Evolutionary conservation across 2,113 vertebrate species (phyloP), one percentile per base, ranked within the genome.

Genomic region (Corythornis madagascariensis): DNA sequence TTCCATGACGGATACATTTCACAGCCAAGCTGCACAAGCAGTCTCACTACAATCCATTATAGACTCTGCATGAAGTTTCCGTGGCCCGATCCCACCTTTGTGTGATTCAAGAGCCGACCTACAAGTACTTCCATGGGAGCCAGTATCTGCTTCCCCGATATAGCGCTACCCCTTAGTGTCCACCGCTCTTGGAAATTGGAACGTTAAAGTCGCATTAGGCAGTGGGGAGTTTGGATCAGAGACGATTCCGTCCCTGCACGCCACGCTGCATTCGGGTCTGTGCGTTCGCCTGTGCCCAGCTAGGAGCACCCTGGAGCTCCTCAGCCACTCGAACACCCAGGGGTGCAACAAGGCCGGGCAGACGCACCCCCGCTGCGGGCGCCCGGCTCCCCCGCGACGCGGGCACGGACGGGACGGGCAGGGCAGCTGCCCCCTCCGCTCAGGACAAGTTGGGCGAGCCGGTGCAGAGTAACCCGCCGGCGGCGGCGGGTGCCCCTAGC

Each of bases 141-240:
- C 48, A 10, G n/a, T 2, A 26, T 1, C 59, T 10, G 4, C 80
- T 10, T 16, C 31, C 31, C 43, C 43, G 16, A 19, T 16, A 24
- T 7, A 24, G 21, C 43, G 43, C 40, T 4, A 10, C 28, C 59
- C n/a, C 83, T 0, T 0, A 7, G 11, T 1, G 21, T 1, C 38
- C 38, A 11, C 43, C 4, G 16, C 12, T 4, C 29, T 13, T 2
- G 4, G 3, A 7, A 25, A 40, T 10, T 1, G 45, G 7, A 4
- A 33, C 24, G 13, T 5, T 14, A 2, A 40, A 33, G 11, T 13
- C 9, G 5, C 33, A 0, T 13, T 4, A 13, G 40, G 40, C 4
- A 17, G 9, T 7, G 0, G 0, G 13, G 40, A 47, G 65, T 0
- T 38, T 0, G 56, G 19, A 18, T 5, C 9, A 2, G 50, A 22